These are phyloP conservation scores for Ploceus nigricollis DNA, from an alignment of 2,113 vertebrate species.

Conservation along the genomic window DNA sequence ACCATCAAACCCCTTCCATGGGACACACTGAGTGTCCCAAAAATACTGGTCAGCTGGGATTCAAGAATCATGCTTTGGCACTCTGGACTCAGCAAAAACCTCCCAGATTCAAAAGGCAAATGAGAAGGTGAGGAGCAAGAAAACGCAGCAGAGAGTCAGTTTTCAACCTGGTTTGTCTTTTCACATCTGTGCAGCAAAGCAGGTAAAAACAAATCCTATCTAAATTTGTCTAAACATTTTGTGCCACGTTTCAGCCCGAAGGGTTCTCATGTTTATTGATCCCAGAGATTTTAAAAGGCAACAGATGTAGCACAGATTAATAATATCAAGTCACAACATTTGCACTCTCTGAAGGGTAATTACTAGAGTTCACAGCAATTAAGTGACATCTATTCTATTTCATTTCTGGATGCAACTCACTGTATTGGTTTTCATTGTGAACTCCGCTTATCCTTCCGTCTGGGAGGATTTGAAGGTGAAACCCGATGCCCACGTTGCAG, in stretches of 20 bases:
- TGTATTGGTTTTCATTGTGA: conserved; percentile 94
- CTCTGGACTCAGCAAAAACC: neutral
- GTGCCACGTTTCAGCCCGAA: conserved; percentile 62
- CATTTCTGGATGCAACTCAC: conserved; percentile 87
- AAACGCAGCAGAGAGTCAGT: neutral
- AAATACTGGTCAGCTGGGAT: neutral
- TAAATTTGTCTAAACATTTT: conserved; percentile 80
- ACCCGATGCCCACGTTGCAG: conserved; percentile 98
- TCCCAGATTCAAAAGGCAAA: neutral
- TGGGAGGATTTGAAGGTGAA: conserved; percentile 93
- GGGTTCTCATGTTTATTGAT: conserved; percentile 66
- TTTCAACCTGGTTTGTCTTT: neutral
- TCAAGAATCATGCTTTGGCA: neutral
- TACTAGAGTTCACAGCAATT: conserved; percentile 63
- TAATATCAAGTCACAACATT: conserved; percentile 70
- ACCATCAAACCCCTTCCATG: neutral
- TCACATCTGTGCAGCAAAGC: conserved; percentile 34
- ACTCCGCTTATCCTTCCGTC: conserved; percentile 89
- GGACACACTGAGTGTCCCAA: neutral
- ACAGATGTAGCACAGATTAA: conserved; percentile 48
- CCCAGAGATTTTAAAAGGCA: conserved; percentile 59
- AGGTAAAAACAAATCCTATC: conserved; percentile 78
- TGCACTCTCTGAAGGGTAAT: conserved; percentile 64
- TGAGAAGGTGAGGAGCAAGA: neutral
- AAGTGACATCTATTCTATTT: conserved; percentile 71